phyloP scores from a whole-genome alignment of 2,888 invertebrate genomes.

The Meteorus colon region DNA sequence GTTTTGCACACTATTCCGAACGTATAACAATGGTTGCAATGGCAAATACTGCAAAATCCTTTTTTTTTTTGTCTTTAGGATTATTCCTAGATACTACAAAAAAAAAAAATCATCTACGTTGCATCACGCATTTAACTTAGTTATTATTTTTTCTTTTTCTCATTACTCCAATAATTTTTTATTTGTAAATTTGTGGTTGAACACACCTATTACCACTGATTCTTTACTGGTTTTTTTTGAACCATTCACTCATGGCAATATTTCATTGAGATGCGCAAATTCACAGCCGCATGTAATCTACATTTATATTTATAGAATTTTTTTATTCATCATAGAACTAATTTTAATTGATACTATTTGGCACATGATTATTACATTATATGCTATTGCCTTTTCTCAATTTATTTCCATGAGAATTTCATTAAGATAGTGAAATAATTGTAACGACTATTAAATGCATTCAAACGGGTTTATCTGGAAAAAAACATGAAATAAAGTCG shows the following conservation, averaged over 20 bases:
- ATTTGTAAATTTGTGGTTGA: constrained; percentile 30
- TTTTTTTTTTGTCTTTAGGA: constrained; percentile 26
- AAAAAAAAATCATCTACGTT: constrained; percentile 21
- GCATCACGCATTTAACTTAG: constrained; percentile 1
- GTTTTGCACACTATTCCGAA: neutral
- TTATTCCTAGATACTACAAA: constrained; percentile 34
- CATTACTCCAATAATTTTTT: constrained; percentile 26
- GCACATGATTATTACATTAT: constrained; percentile 26
- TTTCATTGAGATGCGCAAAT: constrained; percentile 42
- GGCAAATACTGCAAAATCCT: constrained; percentile 10
- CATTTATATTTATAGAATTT: constrained; percentile 25
- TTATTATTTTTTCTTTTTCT: constrained; percentile 23
- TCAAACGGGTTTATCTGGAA: neutral
- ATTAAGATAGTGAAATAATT: neutral
- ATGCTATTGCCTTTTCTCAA: constrained; percentile 16
- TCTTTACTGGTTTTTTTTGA: constrained; percentile 27
- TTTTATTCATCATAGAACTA: constrained; percentile 17
- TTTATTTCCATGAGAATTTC: neutral
- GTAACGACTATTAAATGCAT: constrained; percentile 8
- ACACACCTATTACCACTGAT: constrained; percentile 23
- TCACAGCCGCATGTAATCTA: constrained; percentile 44
- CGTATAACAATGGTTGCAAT: neutral
- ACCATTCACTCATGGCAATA: constrained; percentile 33
- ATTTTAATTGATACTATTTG: constrained; percentile 33
- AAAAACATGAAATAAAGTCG: neutral